These are phyloP conservation scores for Antheraea assamensis DNA, from an alignment of 2,888 invertebrate species.

Conservation along the genomic window DNA sequence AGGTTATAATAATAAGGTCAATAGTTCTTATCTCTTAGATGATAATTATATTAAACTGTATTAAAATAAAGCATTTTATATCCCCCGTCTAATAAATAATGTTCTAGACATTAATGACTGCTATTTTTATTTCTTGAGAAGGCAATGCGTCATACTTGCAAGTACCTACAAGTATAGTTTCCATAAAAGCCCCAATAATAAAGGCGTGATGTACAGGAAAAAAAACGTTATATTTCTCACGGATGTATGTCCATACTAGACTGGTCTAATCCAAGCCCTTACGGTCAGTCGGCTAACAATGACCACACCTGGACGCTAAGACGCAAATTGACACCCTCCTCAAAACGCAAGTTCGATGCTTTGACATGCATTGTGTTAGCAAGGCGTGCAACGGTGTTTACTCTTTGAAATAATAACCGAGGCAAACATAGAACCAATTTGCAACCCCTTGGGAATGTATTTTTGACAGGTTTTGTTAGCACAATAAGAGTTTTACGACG, in stretches of 20 bases:
- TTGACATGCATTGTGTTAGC: slow-evolving; percentile 62
- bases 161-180: background rate
- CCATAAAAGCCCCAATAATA: slow-evolving; percentile 11
- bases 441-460: slow-evolving; percentile 70
- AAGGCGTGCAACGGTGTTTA: slow-evolving; percentile 69
- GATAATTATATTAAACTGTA: background rate
- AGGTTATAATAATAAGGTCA: background rate
- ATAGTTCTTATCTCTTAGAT: background rate
- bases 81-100: background rate
- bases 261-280: slow-evolving; percentile 67
- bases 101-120: background rate
- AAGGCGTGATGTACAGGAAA: slow-evolving; percentile 26
- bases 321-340: slow-evolving; percentile 73
- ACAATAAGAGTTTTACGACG: slow-evolving; percentile 21
- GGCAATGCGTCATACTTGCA: background rate
- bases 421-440: slow-evolving; percentile 75
- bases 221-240: slow-evolving; percentile 70
- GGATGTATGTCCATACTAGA: slow-evolving; percentile 60
- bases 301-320: slow-evolving; percentile 67
- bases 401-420: slow-evolving; percentile 61
- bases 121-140: background rate
- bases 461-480: slow-evolving; percentile 73
- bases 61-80: background rate
- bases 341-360: slow-evolving; percentile 58
- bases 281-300: slow-evolving; percentile 77